Base-by-base conservation (phyloP, 2,797 vertebrate genomes). In the Hypotaenidia okinawae region DNA sequence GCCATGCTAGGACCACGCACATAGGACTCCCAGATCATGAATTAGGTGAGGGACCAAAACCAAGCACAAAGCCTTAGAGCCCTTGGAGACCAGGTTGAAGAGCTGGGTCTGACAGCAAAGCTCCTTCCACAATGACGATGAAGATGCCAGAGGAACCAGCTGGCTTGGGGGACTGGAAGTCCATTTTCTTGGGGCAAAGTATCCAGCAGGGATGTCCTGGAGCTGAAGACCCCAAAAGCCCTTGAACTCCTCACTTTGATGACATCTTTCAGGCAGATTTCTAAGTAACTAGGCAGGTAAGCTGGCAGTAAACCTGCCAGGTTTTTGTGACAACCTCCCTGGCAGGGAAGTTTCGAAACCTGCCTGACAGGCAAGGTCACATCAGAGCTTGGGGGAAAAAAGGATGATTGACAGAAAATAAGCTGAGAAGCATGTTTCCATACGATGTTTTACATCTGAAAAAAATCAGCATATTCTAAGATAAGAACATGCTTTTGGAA, bases 391-490 rank as follows among this genome's bases (percentile, higher is more conserved):
- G 33, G 66, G 17, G 41, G 18, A 45, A 62, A 79, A 90, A 37
- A 49, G 12, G 39, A 30, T 66, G 80, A 84, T 4, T 93, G 80
- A 90, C 69, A 87, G 74, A 84, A 97, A 93, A 74, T 67, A 57
- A 95, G 23, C 78, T 57, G 84, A 94, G 59, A 2, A 90, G 16
- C 51, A 28, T 39, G 51, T 80, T 94, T 90, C 67, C 59, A 28
- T 85, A 54, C 21, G 63, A 91, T 76, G 55, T 73, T 94, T 87
- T 90, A 79, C 67, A 74, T 89, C 35, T 74, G 63, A 92, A 86
- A 95, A 95, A 89, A 90, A 74, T 47, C 59, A 59, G 86, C 30
- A 82, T 89, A 84, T 79, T 87, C 74, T 49, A 69, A 93, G 91
- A 87, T 33, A 72, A 90, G 95, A 91, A 55, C 3, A 45, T 32